These are phyloP conservation scores for Cassiopea andromeda DNA, from an alignment of 30 jellyfish, hydroid and myxozoan species.

Conservation along the genomic window DNA sequence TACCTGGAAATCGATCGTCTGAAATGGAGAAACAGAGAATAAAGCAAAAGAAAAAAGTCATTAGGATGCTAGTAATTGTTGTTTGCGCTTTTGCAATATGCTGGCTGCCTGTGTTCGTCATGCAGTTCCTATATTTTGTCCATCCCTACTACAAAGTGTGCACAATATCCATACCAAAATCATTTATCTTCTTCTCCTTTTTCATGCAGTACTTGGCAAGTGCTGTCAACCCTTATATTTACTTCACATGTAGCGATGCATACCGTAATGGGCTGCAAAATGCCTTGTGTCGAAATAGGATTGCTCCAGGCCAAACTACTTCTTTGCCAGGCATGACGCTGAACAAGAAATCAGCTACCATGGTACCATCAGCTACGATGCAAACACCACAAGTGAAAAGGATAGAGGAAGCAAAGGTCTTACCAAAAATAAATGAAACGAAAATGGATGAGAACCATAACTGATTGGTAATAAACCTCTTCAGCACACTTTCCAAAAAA, in stretches of 20 bases:
- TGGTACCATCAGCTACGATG: neutral
- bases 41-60: constrained; percentile 61
- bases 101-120: constrained; percentile 78
- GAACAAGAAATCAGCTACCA: neutral
- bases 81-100: constrained; percentile 72
- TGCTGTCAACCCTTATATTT: constrained; percentile 77
- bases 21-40: constrained; percentile 27
- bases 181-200: constrained; percentile 61
- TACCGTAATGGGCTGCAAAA: constrained; percentile 65
- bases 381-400: no score
- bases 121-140: constrained; percentile 64
- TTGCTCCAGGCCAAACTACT: neutral
- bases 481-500: no score
- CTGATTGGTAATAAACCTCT: no score
- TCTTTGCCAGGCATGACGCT: neutral
- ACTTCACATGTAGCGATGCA: constrained; percentile 75
- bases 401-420: no score
- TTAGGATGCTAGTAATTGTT: constrained; percentile 74
- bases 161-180: constrained; percentile 44
- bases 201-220: constrained; percentile 82
- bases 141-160: constrained; percentile 63
- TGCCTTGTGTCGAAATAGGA: constrained; percentile 17
- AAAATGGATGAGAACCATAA: no score
- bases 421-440: no score
- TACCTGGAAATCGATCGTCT: constrained; percentile 57